Conservation (phyloP, 2,113 vertebrate species). For the Choloepus hoffmanni region DNA sequence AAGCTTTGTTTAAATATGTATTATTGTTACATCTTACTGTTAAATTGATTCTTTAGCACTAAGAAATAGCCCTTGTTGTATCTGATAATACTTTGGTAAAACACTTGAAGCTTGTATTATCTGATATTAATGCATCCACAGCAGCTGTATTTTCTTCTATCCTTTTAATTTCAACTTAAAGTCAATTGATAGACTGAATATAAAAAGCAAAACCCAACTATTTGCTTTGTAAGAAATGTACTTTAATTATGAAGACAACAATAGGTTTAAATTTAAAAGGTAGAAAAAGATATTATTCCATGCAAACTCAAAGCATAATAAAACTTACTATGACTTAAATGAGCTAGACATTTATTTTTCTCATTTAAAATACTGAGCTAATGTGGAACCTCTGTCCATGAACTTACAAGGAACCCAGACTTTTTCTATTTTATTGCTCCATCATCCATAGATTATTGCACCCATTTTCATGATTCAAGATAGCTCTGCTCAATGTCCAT, state of each 20-base stretch:
- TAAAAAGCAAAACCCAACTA: background rate
- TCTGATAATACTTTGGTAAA: background rate
- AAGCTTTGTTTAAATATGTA: background rate
- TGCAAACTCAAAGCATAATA: background rate
- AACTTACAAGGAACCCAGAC: background rate
- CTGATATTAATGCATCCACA: background rate
- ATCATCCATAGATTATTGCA: background rate
- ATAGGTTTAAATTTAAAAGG: background rate
- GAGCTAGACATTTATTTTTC: background rate
- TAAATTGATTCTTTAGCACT: background rate
- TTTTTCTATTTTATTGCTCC: background rate
- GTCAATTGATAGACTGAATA: background rate
- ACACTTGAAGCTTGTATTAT: background rate
- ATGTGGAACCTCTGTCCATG: no score
- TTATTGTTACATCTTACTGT: background rate
- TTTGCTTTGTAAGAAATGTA: background rate
- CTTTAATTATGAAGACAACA: background rate
- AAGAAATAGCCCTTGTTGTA: background rate
- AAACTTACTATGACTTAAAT: background rate
- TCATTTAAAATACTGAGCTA: background rate
- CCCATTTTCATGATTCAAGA: background rate
- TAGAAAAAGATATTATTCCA: background rate
- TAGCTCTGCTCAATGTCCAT: background rate
- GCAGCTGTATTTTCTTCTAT: background rate
- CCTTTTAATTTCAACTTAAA: constrained; percentile 2